Conservation (phyloP, 2,113 vertebrate genomes). For the Triplophysa tibetana region DNA sequence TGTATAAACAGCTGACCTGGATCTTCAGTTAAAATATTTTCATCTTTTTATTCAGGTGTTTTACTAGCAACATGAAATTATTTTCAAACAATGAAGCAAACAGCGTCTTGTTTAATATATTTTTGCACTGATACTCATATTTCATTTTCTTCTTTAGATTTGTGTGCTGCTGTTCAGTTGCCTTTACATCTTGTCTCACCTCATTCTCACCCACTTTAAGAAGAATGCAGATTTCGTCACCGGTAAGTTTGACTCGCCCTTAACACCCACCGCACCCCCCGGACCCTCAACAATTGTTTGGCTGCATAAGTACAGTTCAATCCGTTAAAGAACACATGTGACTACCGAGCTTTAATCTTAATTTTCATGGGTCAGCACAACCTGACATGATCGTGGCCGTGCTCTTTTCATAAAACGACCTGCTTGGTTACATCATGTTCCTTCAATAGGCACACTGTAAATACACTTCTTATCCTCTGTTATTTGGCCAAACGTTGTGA, state of each 20-base stretch:
- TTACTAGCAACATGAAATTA: neutral
- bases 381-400: neutral
- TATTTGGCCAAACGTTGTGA: neutral
- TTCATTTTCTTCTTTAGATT: slow-evolving; percentile 75
- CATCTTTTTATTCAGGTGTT: neutral
- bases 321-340: slow-evolving; percentile 3
- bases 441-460: neutral
- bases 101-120: neutral
- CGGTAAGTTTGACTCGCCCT: slow-evolving; percentile 71
- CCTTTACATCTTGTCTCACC: slow-evolving; percentile 92
- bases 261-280: neutral
- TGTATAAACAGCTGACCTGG: too few relatives aligned
- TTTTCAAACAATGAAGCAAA: neutral
- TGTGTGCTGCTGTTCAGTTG: slow-evolving; percentile 87
- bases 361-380: slow-evolving; percentile 18
- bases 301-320: neutral
- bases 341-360: neutral
- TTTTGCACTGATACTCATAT: neutral
- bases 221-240: slow-evolving; percentile 88
- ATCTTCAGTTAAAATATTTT: too few relatives aligned
- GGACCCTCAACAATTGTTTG: neutral
- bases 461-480: neutral
- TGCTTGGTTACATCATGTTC: neutral
- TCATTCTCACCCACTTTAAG: slow-evolving; percentile 91
- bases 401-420: neutral